phyloP scores from a whole-genome alignment of 2,113 vertebrate genomes.

The Alligator sinensis region DNA sequence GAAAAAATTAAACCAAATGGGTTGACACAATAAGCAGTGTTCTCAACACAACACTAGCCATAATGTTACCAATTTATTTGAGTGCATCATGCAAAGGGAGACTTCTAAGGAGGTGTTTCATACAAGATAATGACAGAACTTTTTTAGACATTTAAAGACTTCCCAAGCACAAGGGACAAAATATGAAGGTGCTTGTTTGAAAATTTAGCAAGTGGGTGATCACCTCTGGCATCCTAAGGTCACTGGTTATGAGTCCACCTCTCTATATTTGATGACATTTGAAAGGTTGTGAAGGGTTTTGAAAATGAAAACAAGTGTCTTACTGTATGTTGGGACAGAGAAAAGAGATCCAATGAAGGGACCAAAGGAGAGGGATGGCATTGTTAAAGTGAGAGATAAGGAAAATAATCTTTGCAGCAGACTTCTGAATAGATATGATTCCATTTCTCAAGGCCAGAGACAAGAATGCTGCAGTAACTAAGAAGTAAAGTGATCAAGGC shows the following conservation, averaged over 20 bases:
- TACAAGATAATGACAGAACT: background rate
- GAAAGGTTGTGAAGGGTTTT: background rate
- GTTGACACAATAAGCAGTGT: background rate
- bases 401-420: background rate
- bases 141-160: background rate
- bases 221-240: background rate
- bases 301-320: background rate
- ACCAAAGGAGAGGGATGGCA: background rate
- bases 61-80: background rate
- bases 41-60: background rate
- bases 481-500: background rate
- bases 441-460: background rate
- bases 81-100: background rate
- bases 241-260: background rate
- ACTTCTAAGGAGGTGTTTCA: background rate
- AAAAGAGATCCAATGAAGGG: background rate
- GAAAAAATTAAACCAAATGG: background rate
- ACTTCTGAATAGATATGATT: background rate
- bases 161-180: background rate
- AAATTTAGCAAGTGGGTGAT: background rate
- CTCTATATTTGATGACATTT: background rate
- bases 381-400: background rate
- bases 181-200: background rate
- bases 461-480: background rate
- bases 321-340: slow-evolving; percentile 21